A percentile compares a stretch with the other conserved stretches of the same genome.
Evolutionary conservation across 2,888 invertebrate genomes (phyloP).

Genomic region (Stegana nigrithorax): DNA sequence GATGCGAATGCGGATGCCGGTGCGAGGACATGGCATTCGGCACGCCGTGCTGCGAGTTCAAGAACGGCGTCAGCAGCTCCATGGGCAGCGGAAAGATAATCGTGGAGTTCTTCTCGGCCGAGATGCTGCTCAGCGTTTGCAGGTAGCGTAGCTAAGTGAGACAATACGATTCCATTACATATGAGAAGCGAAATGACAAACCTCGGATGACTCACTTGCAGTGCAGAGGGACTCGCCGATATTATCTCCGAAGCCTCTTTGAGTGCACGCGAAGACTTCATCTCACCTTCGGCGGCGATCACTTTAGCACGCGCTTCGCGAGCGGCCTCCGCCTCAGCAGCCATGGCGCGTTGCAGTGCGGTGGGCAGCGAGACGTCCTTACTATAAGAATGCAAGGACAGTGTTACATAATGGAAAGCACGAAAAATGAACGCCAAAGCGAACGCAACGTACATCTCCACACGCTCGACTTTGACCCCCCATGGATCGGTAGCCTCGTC

Average conservation of each 20-base stretch:
- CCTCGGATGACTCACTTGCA: slow-evolving; percentile 63
- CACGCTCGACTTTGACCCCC: slow-evolving; percentile 94
- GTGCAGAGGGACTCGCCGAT: slow-evolving; percentile 78
- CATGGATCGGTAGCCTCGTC: slow-evolving; percentile 84
- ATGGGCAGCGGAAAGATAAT: slow-evolving; percentile 94
- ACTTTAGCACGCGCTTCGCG: slow-evolving; percentile 74
- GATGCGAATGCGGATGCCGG: slow-evolving; percentile 38
- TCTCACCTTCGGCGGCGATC: slow-evolving; percentile 86
- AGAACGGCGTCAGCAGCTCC: slow-evolving; percentile 74
- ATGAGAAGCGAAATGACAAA: neutral
- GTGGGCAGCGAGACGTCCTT: slow-evolving; percentile 84
- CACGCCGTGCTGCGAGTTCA: slow-evolving; percentile 32
- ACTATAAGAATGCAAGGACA: slow-evolving; percentile 65
- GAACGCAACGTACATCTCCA: slow-evolving; percentile 85
- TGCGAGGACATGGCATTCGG: too few relatives aligned
- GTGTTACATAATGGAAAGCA: neutral
- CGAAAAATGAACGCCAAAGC: too few relatives aligned
- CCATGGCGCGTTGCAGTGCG: slow-evolving; percentile 84
- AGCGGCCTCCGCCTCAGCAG: slow-evolving; percentile 84
- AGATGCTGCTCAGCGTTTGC: slow-evolving; percentile 91
- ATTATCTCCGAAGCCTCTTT: slow-evolving; percentile 88
- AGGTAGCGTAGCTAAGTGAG: slow-evolving; percentile 82
- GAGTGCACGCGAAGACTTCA: slow-evolving; percentile 82
- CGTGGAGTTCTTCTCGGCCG: slow-evolving; percentile 94
- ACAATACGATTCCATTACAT: too few relatives aligned